phyloP scores from a whole-genome alignment of 1,140 invertebrate species.

The Sinella curviseta region DNA sequence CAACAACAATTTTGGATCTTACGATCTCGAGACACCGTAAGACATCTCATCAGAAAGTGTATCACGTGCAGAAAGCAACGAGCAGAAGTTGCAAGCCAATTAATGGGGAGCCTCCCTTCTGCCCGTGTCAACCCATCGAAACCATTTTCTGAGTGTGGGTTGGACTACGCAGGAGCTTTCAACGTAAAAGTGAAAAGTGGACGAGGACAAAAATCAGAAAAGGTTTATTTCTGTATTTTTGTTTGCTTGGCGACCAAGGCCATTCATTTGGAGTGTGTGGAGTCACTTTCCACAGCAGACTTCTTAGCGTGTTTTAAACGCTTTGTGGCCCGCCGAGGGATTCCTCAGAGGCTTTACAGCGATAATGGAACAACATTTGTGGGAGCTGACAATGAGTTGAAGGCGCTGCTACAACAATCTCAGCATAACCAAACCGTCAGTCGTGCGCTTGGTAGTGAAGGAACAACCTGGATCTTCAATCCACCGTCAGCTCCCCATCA shows the following conservation, averaged over 20 bases:
- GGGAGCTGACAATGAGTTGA: conserved; percentile 42
- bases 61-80: conserved; percentile 43
- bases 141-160: background rate
- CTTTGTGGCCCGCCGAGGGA: conserved; percentile 42
- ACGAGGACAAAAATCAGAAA: background rate
- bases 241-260: conserved; percentile 47
- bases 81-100: background rate
- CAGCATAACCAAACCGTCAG: background rate
- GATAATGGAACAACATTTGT: conserved; percentile 50
- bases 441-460: background rate
- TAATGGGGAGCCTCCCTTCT: too few species aligned
- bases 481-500: conserved; percentile 51
- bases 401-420: background rate
- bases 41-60: conserved; percentile 48
- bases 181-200: background rate
- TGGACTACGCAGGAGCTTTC: conserved; percentile 29
- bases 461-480: conserved; percentile 51
- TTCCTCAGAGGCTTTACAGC: conserved; percentile 37
- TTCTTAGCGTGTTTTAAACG: conserved; percentile 36
- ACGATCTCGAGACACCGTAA: conserved; percentile 41
- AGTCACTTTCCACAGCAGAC: conserved; percentile 38
- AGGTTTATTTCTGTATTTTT: conserved; percentile 41
- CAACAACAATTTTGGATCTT: conserved; percentile 51
- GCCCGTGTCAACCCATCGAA: too few species aligned
- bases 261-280: conserved; percentile 49